Evolutionary conservation across 2,113 vertebrate species (phyloP), one percentile per base, ranked within the genome.

Genomic region (Spermophilus dauricus): DNA sequence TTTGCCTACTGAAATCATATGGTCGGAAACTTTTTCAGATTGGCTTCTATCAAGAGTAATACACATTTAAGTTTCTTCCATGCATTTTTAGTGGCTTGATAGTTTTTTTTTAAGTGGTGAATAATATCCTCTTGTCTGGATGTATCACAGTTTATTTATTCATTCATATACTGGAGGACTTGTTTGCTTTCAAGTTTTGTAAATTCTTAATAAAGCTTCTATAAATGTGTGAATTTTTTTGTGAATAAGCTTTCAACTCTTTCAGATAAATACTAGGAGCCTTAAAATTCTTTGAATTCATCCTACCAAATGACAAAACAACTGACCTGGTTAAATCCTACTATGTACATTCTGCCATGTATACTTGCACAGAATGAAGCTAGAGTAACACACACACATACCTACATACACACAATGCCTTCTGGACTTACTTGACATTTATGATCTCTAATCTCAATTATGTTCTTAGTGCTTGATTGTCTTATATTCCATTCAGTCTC

Each of bases 361-460:
- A 48, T 2, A 16, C 22, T 39, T 72, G 61, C 17, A 67, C 34
- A 42, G 56, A 91, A 37, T 73, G 22, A 78, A 53, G 22, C 20
- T 94, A 9, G 14, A 91, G 14, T 81, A 28, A 56, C 45, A 92
- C 8, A 76, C 8, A 51, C 45, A 82, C 39, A 34, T n/a, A 77
- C 14, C 67, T 37, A 90, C 24, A 75, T 37, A 95, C 17, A 86
- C 10, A n/a, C 22, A 42, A 3, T 39, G n/a, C 58, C 72, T 85
- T 84, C 93, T 89, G 10, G 89, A 92, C 26, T 73, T 61, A 75
- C 4, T 58, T 86, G 65, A 65, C 56, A 51, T 77, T 82, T 87
- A n/a, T 72, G 45, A 82, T 82, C 17, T 72, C 39, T 87, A 91
- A 65, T 8, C n/a, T 94, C 51, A 87, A 8, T 9, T 78, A 37